These are phyloP conservation scores for Epizoanthus ramosus DNA, from an alignment of 92 coral and sea anemone species.

Conservation along the genomic window DNA sequence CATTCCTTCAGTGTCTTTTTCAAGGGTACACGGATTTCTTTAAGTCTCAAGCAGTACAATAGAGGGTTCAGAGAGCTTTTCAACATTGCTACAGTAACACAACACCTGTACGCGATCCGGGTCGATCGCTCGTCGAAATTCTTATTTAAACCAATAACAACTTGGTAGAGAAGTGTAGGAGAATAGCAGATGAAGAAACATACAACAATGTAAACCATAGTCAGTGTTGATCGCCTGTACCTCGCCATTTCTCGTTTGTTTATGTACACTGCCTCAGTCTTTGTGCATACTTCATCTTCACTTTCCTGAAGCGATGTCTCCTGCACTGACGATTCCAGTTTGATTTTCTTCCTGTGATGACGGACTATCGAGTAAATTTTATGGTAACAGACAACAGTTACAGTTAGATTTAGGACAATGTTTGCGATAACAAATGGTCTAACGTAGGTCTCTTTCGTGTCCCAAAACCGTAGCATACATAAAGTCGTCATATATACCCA, in stretches of 20 bases:
- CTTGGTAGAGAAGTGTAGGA: slow-evolving; percentile 30
- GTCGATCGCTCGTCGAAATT: neutral
- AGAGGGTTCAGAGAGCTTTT: slow-evolving; percentile 34
- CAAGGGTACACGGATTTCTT: neutral
- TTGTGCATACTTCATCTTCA: neutral
- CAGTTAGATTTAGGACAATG: neutral
- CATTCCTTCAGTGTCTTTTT: slow-evolving; percentile 14
- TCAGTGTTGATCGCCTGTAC: slow-evolving; percentile 24
- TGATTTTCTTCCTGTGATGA: slow-evolving; percentile 28
- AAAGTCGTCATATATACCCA: slow-evolving; percentile 3
- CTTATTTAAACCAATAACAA: slow-evolving; percentile 4
- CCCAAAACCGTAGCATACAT: slow-evolving; percentile 34
- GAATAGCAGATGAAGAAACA: slow-evolving; percentile 16
- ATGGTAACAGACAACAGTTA: slow-evolving; percentile 16
- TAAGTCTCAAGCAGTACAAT: slow-evolving; percentile 21
- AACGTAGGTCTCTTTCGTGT: slow-evolving; percentile 15
- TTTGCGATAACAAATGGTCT: slow-evolving; percentile 28
- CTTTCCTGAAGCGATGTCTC: neutral
- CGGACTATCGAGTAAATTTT: slow-evolving; percentile 24
- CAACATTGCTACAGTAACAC: slow-evolving; percentile 31
- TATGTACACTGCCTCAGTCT: neutral
- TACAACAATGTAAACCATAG: slow-evolving; percentile 29
- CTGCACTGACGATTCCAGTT: slow-evolving; percentile 5
- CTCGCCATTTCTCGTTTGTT: slow-evolving; percentile 19
- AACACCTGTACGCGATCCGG: slow-evolving; percentile 29